phyloP scores from a whole-genome alignment of 2,797 vertebrate genomes.

The Stomatorhinus walkeri region DNA sequence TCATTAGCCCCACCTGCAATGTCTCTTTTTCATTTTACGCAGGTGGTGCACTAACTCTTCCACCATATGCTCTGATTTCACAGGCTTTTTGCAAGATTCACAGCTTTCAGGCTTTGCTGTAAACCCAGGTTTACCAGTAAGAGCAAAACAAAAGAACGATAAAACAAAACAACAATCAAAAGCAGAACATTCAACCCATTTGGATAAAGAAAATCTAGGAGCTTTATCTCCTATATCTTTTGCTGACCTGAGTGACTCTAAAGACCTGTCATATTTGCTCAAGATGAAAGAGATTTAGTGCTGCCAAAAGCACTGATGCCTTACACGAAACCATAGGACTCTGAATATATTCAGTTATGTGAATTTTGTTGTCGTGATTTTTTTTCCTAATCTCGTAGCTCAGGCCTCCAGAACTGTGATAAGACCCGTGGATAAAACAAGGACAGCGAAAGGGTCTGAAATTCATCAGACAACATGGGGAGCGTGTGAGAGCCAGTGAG shows the following conservation, averaged over 20 bases:
- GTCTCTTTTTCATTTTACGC: neutral
- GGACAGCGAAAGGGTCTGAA: neutral
- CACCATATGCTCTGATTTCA: neutral
- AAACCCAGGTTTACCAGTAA: neutral
- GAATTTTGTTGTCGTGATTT: neutral
- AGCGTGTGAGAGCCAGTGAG: neutral
- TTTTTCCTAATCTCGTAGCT: neutral
- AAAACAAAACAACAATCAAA: neutral
- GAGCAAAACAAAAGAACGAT: neutral
- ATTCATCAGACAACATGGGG: neutral
- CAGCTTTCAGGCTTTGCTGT: neutral
- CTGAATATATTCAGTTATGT: constrained; percentile 1
- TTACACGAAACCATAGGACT: neutral
- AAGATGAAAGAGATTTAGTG: neutral
- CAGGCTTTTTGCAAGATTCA: neutral
- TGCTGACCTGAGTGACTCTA: neutral
- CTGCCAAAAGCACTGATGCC: neutral
- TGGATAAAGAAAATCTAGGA: neutral
- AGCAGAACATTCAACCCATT: neutral
- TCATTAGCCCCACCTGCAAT: neutral
- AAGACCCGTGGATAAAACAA: neutral
- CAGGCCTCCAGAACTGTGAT: neutral
- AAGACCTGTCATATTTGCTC: neutral
- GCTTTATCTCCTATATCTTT: neutral
- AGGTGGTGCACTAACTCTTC: neutral